A percentile compares a stretch with the other conserved stretches of the same genome.
Evolutionary conservation across 1,140 invertebrate genomes (phyloP).

Genomic region (Ganaspis sp.): DNA sequence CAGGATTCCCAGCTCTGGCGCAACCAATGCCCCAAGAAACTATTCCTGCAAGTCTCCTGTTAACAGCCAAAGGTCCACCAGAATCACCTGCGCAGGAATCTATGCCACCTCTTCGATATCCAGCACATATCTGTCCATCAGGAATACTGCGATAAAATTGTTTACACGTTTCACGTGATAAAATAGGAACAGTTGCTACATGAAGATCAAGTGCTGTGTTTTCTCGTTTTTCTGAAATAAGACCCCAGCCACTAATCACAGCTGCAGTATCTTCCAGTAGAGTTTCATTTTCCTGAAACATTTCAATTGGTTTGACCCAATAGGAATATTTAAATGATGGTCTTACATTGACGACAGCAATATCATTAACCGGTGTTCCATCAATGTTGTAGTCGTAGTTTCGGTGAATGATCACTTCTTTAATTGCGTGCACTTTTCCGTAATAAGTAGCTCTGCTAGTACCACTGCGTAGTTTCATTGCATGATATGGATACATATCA

Average conservation of each 20-base stretch:
- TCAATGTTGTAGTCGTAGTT: not conserved
- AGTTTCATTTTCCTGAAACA: not conserved
- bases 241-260: not conserved
- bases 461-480: not conserved
- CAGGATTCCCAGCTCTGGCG: constrained; percentile 32
- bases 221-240: not conserved
- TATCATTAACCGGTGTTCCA: not conserved
- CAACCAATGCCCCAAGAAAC: constrained; percentile 40
- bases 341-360: not conserved
- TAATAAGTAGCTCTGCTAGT: not conserved
- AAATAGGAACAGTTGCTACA: constrained; percentile 23
- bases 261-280: not conserved
- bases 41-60: constrained; percentile 33
- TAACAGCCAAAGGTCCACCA: constrained; percentile 36
- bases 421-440: not conserved
- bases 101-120: constrained; percentile 32
- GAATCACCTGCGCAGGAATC: constrained; percentile 43
- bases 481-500: not conserved
- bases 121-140: constrained; percentile 38
- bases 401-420: not conserved
- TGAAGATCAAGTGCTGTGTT: not conserved
- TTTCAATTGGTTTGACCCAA: not conserved
- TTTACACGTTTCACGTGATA: constrained; percentile 19
- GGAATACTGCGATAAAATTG: not conserved
- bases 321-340: not conserved